phyloP scores from a whole-genome alignment of 2,888 invertebrate species.

The Dicycla oo region DNA sequence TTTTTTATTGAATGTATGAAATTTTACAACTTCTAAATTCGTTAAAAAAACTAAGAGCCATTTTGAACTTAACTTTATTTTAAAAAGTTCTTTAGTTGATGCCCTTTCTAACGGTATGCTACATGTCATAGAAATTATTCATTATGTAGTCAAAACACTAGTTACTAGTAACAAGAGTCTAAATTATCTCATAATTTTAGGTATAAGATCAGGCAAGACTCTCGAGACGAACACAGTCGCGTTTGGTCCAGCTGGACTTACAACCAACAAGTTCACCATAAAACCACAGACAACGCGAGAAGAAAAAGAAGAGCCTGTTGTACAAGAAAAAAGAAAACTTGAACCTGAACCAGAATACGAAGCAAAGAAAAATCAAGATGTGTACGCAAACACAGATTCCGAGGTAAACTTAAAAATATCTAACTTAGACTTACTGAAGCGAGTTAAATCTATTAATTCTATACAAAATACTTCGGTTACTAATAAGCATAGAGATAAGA shows the following conservation, averaged over 20 bases:
- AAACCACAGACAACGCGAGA: constrained; percentile 47
- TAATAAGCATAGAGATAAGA: constrained; percentile 14
- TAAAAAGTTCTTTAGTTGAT: too few relatives aligned
- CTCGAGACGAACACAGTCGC: constrained; percentile 43
- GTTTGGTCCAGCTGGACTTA: constrained; percentile 72
- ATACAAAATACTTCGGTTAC: constrained; percentile 1
- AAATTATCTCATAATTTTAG: constrained; percentile 17
- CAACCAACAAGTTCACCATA: constrained; percentile 40
- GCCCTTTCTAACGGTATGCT: too few relatives aligned
- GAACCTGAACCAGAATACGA: constrained; percentile 31
- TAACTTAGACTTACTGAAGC: constrained; percentile 50
- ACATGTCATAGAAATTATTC: too few relatives aligned
- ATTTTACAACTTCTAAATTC: too few relatives aligned
- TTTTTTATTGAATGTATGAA: too few relatives aligned
- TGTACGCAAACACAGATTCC: constrained; percentile 68
- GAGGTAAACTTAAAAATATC: constrained; percentile 63
- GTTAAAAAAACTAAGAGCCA: too few relatives aligned
- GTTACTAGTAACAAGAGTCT: too few relatives aligned
- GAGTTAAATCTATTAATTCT: constrained; percentile 9
- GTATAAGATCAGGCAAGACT: constrained; percentile 5
- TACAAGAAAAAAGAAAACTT: constrained; percentile 26
- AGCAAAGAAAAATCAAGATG: constrained; percentile 29
- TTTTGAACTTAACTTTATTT: too few relatives aligned
- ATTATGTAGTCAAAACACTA: too few relatives aligned
- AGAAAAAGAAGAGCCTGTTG: constrained; percentile 10